phyloP scores from a whole-genome alignment of 2,113 vertebrate genomes.

The Anarhynchus alexandrinus region DNA sequence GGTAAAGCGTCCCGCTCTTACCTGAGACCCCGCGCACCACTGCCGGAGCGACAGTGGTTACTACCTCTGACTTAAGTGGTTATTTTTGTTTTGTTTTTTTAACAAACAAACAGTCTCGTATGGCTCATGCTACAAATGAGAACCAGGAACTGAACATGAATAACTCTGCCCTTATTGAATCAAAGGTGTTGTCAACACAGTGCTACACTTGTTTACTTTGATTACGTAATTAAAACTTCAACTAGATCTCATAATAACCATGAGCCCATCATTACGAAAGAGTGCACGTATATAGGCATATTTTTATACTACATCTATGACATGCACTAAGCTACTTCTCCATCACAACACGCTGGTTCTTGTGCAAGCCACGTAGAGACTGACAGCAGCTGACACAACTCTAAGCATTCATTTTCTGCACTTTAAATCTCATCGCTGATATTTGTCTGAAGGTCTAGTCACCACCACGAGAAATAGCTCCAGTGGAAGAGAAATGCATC shows the following conservation, averaged over 20 bases:
- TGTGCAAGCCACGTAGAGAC: not conserved
- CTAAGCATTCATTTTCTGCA: not conserved
- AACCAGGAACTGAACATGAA: not conserved
- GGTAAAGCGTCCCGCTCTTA: not conserved
- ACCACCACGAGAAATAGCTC: not conserved
- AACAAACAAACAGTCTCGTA: fast-evolving
- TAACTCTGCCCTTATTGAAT: not conserved
- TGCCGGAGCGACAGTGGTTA: not conserved
- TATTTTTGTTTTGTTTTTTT: not conserved
- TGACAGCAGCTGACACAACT: not conserved
- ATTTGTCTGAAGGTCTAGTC: not conserved
- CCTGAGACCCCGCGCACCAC: not conserved
- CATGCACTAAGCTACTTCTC: not conserved
- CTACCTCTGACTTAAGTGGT: not conserved
- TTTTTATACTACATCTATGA: not conserved
- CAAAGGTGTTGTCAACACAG: not conserved
- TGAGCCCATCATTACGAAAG: not conserved
- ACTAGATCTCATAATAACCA: not conserved
- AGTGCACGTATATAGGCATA: fast-evolving
- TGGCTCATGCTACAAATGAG: not conserved
- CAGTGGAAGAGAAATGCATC: not conserved
- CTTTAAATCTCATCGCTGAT: not conserved
- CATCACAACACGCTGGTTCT: fast-evolving
- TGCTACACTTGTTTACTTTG: too few relatives aligned
- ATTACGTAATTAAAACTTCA: too few relatives aligned